These are phyloP conservation scores for Mesocricetus auratus DNA, from an alignment of 2,113 vertebrate species.

Conservation along the genomic window DNA sequence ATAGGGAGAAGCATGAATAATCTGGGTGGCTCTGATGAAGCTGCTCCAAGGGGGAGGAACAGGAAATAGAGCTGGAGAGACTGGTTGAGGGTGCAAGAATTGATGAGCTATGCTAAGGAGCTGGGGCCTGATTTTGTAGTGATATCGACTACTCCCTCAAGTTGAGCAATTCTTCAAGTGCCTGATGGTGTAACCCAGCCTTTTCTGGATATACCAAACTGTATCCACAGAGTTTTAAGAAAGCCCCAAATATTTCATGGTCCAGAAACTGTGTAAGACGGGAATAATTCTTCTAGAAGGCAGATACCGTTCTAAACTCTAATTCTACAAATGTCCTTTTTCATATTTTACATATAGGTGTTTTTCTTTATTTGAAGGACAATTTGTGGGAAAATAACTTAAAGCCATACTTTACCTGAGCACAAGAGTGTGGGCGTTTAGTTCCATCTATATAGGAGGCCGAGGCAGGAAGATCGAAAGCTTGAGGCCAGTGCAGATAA, in stretches of 20 bases:
- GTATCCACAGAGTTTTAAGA: neutral
- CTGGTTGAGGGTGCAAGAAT: slow-evolving; percentile 43
- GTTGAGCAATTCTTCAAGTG: slow-evolving; percentile 57
- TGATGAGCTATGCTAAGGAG: slow-evolving; percentile 6
- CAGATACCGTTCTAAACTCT: neutral
- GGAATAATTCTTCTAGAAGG: slow-evolving; percentile 22
- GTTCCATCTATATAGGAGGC: neutral
- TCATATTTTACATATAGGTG: neutral
- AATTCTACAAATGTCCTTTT: neutral
- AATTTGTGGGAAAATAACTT: slow-evolving; percentile 15
- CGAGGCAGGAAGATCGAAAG: neutral
- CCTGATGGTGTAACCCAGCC: slow-evolving; percentile 14
- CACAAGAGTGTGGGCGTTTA: neutral
- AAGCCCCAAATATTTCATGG: neutral
- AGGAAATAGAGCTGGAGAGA: slow-evolving; percentile 69
- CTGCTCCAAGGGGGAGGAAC: neutral
- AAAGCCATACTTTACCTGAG: neutral
- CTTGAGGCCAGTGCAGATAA: neutral
- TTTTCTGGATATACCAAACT: neutral
- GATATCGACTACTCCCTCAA: slow-evolving; percentile 17
- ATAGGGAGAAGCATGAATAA: slow-evolving; percentile 68
- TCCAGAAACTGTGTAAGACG: neutral
- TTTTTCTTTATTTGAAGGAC: neutral
- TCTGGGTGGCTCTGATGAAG: neutral
- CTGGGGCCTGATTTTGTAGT: neutral